phyloP scores from a whole-genome alignment of 2,113 vertebrate species.

The Scortum barcoo region DNA sequence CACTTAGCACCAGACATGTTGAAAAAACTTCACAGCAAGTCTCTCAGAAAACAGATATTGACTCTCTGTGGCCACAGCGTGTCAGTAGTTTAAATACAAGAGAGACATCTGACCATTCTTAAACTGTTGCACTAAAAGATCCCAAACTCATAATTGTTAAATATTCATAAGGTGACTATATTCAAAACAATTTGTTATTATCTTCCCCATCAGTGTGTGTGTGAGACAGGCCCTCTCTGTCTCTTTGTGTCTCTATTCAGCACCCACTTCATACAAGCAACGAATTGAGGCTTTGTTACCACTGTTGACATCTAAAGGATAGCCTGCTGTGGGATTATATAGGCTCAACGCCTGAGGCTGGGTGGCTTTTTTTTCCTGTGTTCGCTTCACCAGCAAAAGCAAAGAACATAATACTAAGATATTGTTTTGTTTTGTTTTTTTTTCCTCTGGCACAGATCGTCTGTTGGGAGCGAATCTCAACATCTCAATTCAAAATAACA shows the following conservation, averaged over 20 bases:
- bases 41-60: not conserved
- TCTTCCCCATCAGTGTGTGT: not conserved
- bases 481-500: conserved; percentile 19
- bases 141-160: not conserved
- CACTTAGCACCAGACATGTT: conserved; percentile 2
- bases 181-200: conserved; percentile 13
- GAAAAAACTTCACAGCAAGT: not conserved
- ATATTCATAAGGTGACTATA: conserved; percentile 15
- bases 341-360: conserved; percentile 28
- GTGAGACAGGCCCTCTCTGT: not conserved
- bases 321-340: conserved; percentile 56
- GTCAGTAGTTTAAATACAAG: not conserved
- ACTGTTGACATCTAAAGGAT: conserved; percentile 58
- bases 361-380: conserved; percentile 17
- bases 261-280: conserved; percentile 32
- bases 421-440: conserved; percentile 9
- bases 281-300: conserved; percentile 60
- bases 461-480: conserved; percentile 18
- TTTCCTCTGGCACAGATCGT: not conserved
- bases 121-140: not conserved
- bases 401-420: conserved; percentile 29
- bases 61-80: conserved; percentile 24
- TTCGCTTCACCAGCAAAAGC: conserved; percentile 25
- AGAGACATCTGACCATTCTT: conserved; percentile 12
- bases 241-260: conserved; percentile 11